Evolutionary conservation across 2,113 vertebrate genomes (phyloP), one percentile per base, ranked within the genome.

Genomic region (Nibea albiflora): DNA sequence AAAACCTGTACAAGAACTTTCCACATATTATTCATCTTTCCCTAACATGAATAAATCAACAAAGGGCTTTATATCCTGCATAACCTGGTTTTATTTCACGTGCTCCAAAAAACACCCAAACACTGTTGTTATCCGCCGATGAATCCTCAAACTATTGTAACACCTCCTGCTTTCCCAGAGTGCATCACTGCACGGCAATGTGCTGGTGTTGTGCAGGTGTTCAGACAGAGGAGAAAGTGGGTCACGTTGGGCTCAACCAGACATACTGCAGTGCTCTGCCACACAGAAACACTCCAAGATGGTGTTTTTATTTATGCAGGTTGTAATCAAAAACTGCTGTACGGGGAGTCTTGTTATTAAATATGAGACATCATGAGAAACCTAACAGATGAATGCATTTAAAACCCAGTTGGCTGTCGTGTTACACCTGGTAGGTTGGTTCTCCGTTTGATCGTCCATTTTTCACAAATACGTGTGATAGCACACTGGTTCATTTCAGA

Each of bases 211-310:
- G 67, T 82, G 86, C 87, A 89, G 86, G 86, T 94, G 88, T 88
- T 86, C 73, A 80, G 75, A 87, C 42, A 56, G 53, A 61, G 49
- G 66, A 77, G 78, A 85, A 92, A 90, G 72, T 92, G 78, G 86
- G 90, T 87, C 88, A 90, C 22, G 47, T n/a, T 19, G 35, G 76
- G 31, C 47, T 64, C 15, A 61, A 46, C 57, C 67, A 80, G 24
- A 60, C 66, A 81, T 60, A 67, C 73, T 81, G 90, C 74, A 58
- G 85, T 17, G 39, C 39, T 61, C 56, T 2, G 1, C 47, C 63
- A 46, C 4, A 47, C 5, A 1, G 44, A 20, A 50, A 9, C 24
- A 22, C 28, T 11, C 19, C 8, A 69, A 54, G 22, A 69, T 15
- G 11, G 6, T 20, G 3, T 44, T 14, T 73, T 26, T 26, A 54